Base-by-base conservation (phyloP, 2,113 vertebrate species). In the Tretioscincus oriximinensis region DNA sequence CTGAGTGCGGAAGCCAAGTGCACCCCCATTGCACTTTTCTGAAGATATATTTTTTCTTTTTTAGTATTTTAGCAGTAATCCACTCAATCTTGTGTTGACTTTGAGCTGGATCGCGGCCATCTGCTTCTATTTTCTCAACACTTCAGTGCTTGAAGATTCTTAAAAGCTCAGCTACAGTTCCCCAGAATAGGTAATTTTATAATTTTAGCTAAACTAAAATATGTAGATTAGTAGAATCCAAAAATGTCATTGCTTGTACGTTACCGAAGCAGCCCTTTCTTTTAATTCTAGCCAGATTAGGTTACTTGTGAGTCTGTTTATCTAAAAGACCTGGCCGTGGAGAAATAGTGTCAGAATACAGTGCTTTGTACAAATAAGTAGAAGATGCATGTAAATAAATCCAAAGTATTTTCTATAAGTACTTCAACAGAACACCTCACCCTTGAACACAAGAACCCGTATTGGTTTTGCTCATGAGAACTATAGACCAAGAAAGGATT, bases 191-290 rank as follows among this genome's bases (percentile, higher is more conserved):
- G 16, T 60, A 71, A 60, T 58, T 61, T 69, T 75, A 61, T 67
- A 67, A 35, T n/a, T 81, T 45, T 41, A 68, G 67, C 67, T 45
- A 8, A 61, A 69, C 68, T 61, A 76, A 60, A 51, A 29, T 31
- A 61, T 61, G 65, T 63, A 75, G 41, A 81, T 75, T 67, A 68
- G 64, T 64, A 81, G 45, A 51, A 8, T 28, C 41, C 78, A 80
- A 80, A 65, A 22, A 41, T 47, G 58, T 28, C 68, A 72, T 72
- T 22, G 68, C 54, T 71, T 14, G 28, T 60, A 18, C 31, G 63
- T 21, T 11, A 26, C 35, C 28, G 47, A 66, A 29, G 10, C 29
- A 76, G 18, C 54, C 47, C 61, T 67, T 22, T 51, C 24, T 74
- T 51, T 24, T 60, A 28, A 75, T 31, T 63, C 51, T 31, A 20